These are phyloP conservation scores for Tubulanus polymorphus DNA, from an alignment of 2,888 invertebrate genomes.

Conservation along the genomic window DNA sequence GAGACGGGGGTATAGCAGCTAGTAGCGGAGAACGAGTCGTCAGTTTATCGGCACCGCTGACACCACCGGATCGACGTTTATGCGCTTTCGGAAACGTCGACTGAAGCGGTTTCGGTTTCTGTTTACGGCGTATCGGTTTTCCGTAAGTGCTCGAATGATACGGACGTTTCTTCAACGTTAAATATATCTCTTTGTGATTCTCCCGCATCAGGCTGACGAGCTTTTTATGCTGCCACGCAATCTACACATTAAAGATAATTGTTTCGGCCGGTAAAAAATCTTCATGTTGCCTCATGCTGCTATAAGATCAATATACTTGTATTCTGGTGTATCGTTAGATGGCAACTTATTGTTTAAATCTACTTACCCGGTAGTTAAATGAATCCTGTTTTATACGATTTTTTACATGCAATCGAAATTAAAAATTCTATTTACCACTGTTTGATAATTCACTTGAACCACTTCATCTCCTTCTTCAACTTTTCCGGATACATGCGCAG, in stretches of 20 bases:
- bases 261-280: neutral
- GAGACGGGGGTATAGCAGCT: conserved; percentile 2
- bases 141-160: conserved; percentile 58
- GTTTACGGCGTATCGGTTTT: neutral
- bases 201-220: conserved; percentile 67
- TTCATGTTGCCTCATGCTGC: neutral
- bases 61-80: conserved; percentile 1
- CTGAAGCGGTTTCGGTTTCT: conserved; percentile 10
- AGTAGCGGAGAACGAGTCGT: too few species aligned
- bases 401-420: too few species aligned
- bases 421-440: conserved; percentile 55
- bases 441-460: conserved; percentile 73
- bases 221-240: conserved; percentile 79
- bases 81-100: conserved; percentile 19
- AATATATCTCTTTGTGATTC: conserved; percentile 73
- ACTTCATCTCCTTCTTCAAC: conserved; percentile 96
- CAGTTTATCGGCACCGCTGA: too few species aligned
- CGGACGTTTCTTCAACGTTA: conserved; percentile 79
- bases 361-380: too few species aligned
- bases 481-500: conserved; percentile 86
- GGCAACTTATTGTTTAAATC: too few species aligned
- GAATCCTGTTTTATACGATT: too few species aligned
- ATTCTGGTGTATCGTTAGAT: neutral
- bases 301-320: neutral
- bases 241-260: too few species aligned